Conservation (phyloP, 2,888 invertebrate species). For the Sarcophaga variegata region DNA sequence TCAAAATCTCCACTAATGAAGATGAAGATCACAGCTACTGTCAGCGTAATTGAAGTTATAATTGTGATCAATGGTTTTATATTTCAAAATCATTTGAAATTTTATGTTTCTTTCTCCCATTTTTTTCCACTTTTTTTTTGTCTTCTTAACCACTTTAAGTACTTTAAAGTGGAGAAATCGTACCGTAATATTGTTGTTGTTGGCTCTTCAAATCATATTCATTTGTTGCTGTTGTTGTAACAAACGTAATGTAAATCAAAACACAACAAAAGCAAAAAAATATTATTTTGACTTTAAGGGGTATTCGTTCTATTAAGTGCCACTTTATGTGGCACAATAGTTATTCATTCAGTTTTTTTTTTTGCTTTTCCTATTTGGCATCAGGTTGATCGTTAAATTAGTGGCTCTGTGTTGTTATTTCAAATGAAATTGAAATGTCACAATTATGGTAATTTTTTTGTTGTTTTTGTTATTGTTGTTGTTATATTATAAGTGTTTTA, state of each 20-base stretch:
- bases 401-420: not conserved
- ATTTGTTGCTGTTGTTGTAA: conserved; percentile 38
- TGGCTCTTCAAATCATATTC: conserved; percentile 36
- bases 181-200: not conserved
- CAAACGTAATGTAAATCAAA: conserved; percentile 24
- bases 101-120: too few species aligned
- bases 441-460: conserved; percentile 57
- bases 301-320: conserved; percentile 70
- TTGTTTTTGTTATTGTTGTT: not conserved
- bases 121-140: conserved; percentile 22
- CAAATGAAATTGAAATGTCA: conserved; percentile 60
- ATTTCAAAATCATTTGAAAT: conserved; percentile 16
- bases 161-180: conserved; percentile 69
- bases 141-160: conserved; percentile 32
- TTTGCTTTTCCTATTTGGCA: conserved; percentile 51
- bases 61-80: conserved; percentile 73
- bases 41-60: conserved; percentile 77
- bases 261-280: not conserved
- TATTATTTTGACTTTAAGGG: conserved; percentile 56
- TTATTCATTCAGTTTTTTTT: conserved; percentile 46
- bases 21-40: conserved; percentile 80
- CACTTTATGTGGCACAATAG: conserved; percentile 74
- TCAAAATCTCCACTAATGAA: conserved; percentile 78
- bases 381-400: conserved; percentile 74
- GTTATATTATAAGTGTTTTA: conserved; percentile 15